phyloP scores from a whole-genome alignment of 2,888 invertebrate species.

The Ypsolopha sequella region DNA sequence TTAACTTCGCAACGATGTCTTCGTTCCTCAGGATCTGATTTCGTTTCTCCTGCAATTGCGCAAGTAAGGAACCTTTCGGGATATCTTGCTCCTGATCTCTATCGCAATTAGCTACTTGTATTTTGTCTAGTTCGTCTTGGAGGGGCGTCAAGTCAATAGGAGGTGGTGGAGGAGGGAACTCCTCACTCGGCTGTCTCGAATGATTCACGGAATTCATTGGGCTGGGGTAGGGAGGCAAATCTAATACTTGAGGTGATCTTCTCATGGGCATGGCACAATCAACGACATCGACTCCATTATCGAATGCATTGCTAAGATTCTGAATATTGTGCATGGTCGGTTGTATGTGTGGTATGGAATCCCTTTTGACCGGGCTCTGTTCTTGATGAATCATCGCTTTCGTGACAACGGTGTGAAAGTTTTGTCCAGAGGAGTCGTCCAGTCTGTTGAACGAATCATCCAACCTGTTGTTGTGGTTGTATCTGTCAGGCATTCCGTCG shows the following conservation, averaged over 20 bases:
- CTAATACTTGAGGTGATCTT: constrained; percentile 60
- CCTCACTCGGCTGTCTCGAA: constrained; percentile 89
- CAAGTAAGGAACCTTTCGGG: constrained; percentile 61
- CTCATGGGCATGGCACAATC: constrained; percentile 67
- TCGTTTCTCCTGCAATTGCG: constrained; percentile 75
- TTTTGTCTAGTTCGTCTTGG: constrained; percentile 70
- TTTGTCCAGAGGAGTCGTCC: constrained; percentile 32
- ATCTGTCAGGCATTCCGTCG: constrained; percentile 43
- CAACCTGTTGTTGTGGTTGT: constrained; percentile 44
- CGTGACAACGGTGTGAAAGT: constrained; percentile 81
- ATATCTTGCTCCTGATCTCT: constrained; percentile 38
- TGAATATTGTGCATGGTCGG: constrained; percentile 43
- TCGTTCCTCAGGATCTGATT: constrained; percentile 70
- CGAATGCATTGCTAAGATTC: constrained; percentile 48
- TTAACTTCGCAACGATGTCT: constrained; percentile 33
- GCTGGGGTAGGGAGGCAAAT: constrained; percentile 85
- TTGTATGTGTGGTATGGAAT: constrained; percentile 28
- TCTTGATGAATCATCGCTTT: constrained; percentile 90
- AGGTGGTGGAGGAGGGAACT: constrained; percentile 91
- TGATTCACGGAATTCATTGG: constrained; percentile 82
- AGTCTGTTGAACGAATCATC: constrained; percentile 33
- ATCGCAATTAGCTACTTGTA: constrained; percentile 30
- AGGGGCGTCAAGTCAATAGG: constrained; percentile 78
- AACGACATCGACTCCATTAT: constrained; percentile 73
- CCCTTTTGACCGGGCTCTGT: constrained; percentile 76